A percentile compares a stretch with the other conserved stretches of the same genome.
Conservation (phyloP, 1,140 invertebrate species). For the Campoletis sonorensis region DNA sequence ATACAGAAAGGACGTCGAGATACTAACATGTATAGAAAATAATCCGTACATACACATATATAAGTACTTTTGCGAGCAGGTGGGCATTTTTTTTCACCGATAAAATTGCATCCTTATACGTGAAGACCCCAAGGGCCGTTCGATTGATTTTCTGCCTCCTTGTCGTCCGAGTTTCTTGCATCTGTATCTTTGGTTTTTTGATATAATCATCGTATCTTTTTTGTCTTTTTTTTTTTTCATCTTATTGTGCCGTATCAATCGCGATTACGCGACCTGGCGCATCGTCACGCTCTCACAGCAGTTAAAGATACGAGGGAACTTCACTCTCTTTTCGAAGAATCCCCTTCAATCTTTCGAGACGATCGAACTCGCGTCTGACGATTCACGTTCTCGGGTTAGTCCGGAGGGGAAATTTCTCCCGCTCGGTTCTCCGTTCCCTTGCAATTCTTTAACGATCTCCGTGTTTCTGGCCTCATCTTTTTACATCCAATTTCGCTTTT, state of each 20-base stretch:
- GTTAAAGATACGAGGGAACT: conserved; percentile 12
- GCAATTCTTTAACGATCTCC: conserved; percentile 27
- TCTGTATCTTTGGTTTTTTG: conserved; percentile 5
- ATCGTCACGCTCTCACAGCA: conserved; percentile 46
- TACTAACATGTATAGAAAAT: not conserved
- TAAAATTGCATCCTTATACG: conserved; percentile 49
- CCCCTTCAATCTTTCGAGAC: conserved; percentile 6
- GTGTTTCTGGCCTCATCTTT: not conserved
- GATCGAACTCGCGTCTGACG: conserved; percentile 36
- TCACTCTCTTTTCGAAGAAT: not conserved
- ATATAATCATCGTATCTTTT: not conserved
- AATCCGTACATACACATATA: not conserved
- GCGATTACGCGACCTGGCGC: conserved; percentile 45
- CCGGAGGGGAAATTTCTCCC: not conserved
- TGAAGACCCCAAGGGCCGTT: not conserved
- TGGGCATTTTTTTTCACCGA: conserved; percentile 41
- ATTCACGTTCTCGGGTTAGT: conserved; percentile 6
- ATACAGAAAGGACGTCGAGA: too few species aligned
- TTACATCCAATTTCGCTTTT: not conserved
- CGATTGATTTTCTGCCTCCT: conserved; percentile 11
- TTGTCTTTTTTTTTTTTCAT: conserved; percentile 23
- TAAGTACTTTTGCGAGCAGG: conserved; percentile 9
- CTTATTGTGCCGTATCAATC: conserved; percentile 6
- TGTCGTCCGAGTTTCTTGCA: not conserved
- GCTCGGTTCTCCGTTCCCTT: not conserved